These are phyloP conservation scores for Xanthia icteritia DNA, from an alignment of 2,888 invertebrate genomes.

Conservation along the genomic window DNA sequence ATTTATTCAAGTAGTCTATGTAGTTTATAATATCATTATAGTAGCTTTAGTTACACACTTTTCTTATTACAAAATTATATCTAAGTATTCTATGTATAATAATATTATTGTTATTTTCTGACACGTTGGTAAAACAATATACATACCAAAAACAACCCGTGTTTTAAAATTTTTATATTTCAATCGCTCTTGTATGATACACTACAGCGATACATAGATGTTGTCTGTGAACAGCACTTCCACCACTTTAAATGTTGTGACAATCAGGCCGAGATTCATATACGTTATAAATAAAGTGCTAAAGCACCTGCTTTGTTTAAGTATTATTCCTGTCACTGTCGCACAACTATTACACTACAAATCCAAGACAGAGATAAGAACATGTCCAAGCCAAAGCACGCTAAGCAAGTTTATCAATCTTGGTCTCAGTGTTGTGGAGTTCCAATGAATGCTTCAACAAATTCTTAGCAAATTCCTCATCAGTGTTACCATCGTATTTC, in stretches of 20 bases:
- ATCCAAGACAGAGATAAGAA: not conserved
- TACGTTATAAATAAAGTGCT: too few species aligned
- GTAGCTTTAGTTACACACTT: slow-evolving; percentile 10
- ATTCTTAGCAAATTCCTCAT: slow-evolving; percentile 57
- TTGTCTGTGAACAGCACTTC: slow-evolving; percentile 44
- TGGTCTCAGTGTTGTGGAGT: not conserved
- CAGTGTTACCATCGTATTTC: slow-evolving; percentile 68
- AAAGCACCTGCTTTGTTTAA: not conserved
- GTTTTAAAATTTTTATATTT: not conserved
- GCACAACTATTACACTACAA: not conserved
- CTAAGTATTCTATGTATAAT: slow-evolving; percentile 13
- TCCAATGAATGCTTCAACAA: not conserved
- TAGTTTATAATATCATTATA: slow-evolving; percentile 18
- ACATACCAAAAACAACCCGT: not conserved
- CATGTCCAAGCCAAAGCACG: not conserved
- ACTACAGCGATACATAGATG: slow-evolving; percentile 12
- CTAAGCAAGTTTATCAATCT: slow-evolving; percentile 6
- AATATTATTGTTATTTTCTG: not conserved
- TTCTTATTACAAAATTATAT: not conserved
- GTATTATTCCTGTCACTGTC: not conserved
- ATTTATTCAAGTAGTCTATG: slow-evolving; percentile 28
- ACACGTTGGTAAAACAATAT: not conserved
- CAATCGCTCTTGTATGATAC: slow-evolving; percentile 27
- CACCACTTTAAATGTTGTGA: slow-evolving; percentile 47
- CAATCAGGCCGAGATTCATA: not conserved